These are phyloP conservation scores for Pempheris klunzingeri DNA, from an alignment of 2,797 vertebrate genomes.

Conservation along the genomic window DNA sequence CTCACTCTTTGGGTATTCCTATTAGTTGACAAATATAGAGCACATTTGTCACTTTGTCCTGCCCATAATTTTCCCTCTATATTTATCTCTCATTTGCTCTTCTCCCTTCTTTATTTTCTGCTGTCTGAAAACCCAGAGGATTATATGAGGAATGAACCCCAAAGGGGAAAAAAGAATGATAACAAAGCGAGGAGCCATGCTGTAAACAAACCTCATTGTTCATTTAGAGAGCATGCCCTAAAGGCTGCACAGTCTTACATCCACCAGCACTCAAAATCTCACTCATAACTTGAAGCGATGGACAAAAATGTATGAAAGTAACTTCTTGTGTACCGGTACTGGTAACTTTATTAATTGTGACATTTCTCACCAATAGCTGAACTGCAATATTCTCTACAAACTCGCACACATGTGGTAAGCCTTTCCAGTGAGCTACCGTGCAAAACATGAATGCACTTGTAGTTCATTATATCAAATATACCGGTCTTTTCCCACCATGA, in stretches of 20 bases:
- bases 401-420: no score
- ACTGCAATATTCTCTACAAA: neutral
- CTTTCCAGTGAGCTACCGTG: neutral
- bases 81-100: slow-evolving; percentile 11
- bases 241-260: slow-evolving; percentile 1
- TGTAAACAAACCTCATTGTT: slow-evolving; percentile 58
- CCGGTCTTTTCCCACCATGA: neutral
- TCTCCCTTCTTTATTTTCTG: slow-evolving; percentile 10
- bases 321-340: neutral
- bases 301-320: neutral
- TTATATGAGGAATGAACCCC: slow-evolving; percentile 59
- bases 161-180: slow-evolving; percentile 56
- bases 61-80: neutral
- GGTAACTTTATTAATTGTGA: no score
- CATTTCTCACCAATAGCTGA: slow-evolving; percentile 3
- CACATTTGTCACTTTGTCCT: neutral
- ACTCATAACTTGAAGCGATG: neutral
- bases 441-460: neutral
- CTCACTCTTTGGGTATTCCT: neutral
- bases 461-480: neutral
- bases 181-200: slow-evolving; percentile 42
- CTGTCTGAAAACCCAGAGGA: slow-evolving; percentile 39
- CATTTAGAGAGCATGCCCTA: slow-evolving; percentile 38
- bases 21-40: slow-evolving; percentile 7
- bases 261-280: neutral